Evolutionary conservation across 1,140 invertebrate species (phyloP).

Genomic region (Polypedilum vanderplanki): DNA sequence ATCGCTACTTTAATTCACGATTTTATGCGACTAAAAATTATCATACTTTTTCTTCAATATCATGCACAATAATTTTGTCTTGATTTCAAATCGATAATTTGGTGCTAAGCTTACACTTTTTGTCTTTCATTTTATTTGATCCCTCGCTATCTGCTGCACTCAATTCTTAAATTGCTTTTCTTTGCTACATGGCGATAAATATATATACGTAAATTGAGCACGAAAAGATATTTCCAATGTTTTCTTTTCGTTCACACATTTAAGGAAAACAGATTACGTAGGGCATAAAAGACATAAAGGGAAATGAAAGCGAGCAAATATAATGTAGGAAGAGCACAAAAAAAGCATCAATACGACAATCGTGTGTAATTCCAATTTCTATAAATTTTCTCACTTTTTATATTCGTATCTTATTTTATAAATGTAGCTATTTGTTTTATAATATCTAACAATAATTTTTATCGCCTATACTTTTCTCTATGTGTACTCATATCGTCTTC

Average conservation of each 20-base stretch:
- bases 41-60: too few species aligned
- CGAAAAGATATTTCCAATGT: not conserved
- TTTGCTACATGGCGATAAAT: not conserved
- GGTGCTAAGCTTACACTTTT: too few species aligned
- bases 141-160: too few species aligned
- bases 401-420: slow-evolving; percentile 20
- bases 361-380: not conserved
- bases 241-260: not conserved
- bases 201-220: slow-evolving; percentile 12
- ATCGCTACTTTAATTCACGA: not conserved
- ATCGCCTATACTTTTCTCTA: not conserved
- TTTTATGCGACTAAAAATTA: not conserved
- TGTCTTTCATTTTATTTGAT: too few species aligned
- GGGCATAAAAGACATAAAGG: not conserved
- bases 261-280: not conserved
- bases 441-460: slow-evolving; percentile 27
- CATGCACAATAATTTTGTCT: too few species aligned
- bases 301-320: not conserved
- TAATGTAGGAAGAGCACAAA: not conserved
- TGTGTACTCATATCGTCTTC: too few species aligned
- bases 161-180: not conserved
- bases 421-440: slow-evolving; percentile 28
- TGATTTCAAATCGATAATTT: too few species aligned
- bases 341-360: slow-evolving; percentile 4
- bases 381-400: not conserved